These are phyloP conservation scores for Callyntrura guangdongensis DNA, from an alignment of 2,888 invertebrate genomes.

Conservation along the genomic window DNA sequence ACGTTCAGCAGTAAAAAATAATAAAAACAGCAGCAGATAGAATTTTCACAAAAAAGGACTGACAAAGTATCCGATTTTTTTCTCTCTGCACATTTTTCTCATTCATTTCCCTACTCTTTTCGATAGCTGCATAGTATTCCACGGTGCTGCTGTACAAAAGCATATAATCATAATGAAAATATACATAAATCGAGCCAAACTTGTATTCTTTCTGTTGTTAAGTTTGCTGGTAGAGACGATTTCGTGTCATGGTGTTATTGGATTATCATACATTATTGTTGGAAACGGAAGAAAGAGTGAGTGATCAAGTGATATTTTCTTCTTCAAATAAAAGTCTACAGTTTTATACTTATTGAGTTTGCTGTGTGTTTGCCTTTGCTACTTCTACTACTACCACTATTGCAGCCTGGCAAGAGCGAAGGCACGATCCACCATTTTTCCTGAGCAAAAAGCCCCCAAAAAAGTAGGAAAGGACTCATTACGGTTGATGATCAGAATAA, in stretches of 20 bases:
- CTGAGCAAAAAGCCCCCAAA: not conserved
- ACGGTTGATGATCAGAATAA: slow-evolving; percentile 56
- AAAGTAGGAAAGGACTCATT: slow-evolving; percentile 52
- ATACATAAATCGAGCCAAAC: no score
- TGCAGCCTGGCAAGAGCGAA: not conserved
- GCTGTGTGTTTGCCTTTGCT: not conserved
- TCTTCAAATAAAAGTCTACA: not conserved
- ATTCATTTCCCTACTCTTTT: not conserved
- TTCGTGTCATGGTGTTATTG: slow-evolving; percentile 53
- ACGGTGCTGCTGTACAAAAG: not conserved
- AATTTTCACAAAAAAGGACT: not conserved
- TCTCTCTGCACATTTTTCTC: no score
- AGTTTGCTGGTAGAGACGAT: slow-evolving; percentile 17
- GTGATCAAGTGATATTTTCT: slow-evolving; percentile 54
- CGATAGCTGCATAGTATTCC: slow-evolving; percentile 13
- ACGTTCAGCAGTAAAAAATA: not conserved
- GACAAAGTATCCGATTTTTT: not conserved
- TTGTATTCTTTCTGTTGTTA: not conserved
- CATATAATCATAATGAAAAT: not conserved
- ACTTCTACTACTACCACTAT: no score
- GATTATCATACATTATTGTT: slow-evolving; percentile 53
- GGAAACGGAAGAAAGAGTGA: not conserved
- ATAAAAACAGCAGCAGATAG: not conserved
- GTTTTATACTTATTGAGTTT: not conserved
- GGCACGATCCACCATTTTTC: not conserved